A percentile compares a stretch with the other conserved stretches of the same genome.
These are phyloP conservation scores for Rhyacophila brunnea DNA, from an alignment of 1,140 invertebrate species.

Conservation along the genomic window DNA sequence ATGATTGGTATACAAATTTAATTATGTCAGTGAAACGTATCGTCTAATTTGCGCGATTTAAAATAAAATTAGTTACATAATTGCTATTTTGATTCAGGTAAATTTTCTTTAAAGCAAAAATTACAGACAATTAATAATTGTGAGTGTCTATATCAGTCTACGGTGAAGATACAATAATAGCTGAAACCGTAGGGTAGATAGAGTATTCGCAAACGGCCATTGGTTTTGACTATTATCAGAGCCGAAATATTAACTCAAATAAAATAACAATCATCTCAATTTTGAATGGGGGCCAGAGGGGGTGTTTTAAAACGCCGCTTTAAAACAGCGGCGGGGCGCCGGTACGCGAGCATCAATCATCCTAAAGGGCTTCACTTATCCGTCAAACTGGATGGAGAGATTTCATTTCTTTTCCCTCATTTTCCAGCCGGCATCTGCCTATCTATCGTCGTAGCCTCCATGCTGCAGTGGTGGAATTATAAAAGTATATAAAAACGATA, in stretches of 20 bases:
- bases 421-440: background rate
- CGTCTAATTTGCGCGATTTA: too few relatives aligned
- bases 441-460: background rate
- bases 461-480: background rate
- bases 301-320: constrained; percentile 18
- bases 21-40: too few relatives aligned
- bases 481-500: too few relatives aligned
- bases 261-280: constrained; percentile 35
- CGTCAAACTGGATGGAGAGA: constrained; percentile 15
- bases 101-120: too few relatives aligned
- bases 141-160: too few relatives aligned
- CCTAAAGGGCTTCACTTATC: constrained; percentile 27
- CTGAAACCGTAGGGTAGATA: background rate
- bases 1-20: too few relatives aligned
- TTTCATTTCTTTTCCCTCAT: constrained; percentile 20
- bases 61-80: too few relatives aligned
- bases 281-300: constrained; percentile 14
- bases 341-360: constrained; percentile 30
- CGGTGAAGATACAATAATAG: too few relatives aligned
- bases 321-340: constrained; percentile 17
- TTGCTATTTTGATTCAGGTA: too few relatives aligned
- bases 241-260: constrained; percentile 28
- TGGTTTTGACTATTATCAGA: constrained; percentile 11
- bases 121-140: too few relatives aligned
- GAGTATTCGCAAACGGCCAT: background rate